A percentile compares a stretch with the other conserved stretches of the same genome.
Conservation (phyloP, 2,888 invertebrate genomes). For the Crossocerus cetratus region DNA sequence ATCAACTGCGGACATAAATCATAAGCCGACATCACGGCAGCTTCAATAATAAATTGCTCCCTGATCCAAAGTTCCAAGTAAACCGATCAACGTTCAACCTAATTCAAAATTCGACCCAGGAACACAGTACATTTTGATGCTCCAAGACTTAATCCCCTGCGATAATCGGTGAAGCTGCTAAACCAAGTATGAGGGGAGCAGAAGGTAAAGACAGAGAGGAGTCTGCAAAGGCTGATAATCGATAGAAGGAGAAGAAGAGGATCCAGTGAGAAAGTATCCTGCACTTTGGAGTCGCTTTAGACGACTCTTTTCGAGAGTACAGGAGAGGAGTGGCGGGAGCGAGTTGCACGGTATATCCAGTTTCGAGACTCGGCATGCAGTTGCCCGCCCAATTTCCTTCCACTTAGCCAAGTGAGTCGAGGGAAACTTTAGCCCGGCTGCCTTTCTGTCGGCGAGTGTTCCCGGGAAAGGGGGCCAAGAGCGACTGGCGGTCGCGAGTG, state of each 20-base stretch:
- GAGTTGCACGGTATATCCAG: constrained; percentile 6
- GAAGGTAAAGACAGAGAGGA: no score
- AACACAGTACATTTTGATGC: no score
- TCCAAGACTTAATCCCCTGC: no score
- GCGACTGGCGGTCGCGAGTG: not conserved
- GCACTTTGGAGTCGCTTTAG: constrained; percentile 10
- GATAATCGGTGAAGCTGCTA: no score
- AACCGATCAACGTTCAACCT: no score
- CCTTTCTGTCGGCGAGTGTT: not conserved
- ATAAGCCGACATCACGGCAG: no score
- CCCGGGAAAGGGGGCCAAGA: constrained; percentile 5
- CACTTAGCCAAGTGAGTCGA: constrained; percentile 53
- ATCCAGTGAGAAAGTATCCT: constrained; percentile 26
- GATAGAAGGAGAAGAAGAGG: not conserved
- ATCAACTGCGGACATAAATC: no score
- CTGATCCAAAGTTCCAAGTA: no score
- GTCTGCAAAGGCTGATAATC: not conserved
- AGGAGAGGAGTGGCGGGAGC: no score
- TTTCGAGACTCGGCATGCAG: constrained; percentile 19
- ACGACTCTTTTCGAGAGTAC: constrained; percentile 18
- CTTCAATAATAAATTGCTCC: no score
- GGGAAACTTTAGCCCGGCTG: constrained; percentile 34
- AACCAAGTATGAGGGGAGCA: no score
- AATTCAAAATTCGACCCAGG: no score
- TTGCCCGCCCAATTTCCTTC: constrained; percentile 39